A percentile compares a stretch with the other conserved stretches of the same genome.
Conservation (phyloP, 2,113 vertebrate species). For the Brachyistius frenatus region DNA sequence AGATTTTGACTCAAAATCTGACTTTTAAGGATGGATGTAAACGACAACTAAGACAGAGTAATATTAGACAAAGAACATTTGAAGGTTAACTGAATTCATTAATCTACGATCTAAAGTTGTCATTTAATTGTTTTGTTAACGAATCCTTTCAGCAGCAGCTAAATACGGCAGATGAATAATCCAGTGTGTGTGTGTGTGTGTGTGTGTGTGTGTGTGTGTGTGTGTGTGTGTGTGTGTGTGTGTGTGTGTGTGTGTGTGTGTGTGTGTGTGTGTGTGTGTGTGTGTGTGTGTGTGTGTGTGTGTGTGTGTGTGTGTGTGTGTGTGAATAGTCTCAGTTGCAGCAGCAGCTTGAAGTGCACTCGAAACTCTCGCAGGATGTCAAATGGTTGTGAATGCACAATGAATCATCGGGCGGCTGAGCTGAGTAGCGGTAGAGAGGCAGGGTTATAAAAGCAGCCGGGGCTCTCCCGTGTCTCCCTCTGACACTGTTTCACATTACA, state of each 20-base stretch:
- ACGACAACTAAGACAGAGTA: too few relatives aligned
- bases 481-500: conserved; percentile 34
- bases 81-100: too few relatives aligned
- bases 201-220: too few relatives aligned
- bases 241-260: not conserved
- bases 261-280: too few relatives aligned
- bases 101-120: too few relatives aligned
- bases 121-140: not conserved
- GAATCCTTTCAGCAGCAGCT: conserved; percentile 9
- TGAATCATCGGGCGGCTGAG: conserved; percentile 68
- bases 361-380: conserved; percentile 53
- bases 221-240: too few relatives aligned
- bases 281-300: too few relatives aligned
- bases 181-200: not conserved
- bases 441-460: conserved; percentile 38
- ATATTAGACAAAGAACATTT: too few relatives aligned
- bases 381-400: conserved; percentile 60
- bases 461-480: conserved; percentile 54
- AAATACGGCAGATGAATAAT: not conserved
- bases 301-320: conserved; percentile 13
- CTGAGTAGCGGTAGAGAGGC: conserved; percentile 53
- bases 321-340: conserved; percentile 45
- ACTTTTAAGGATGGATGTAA: too few relatives aligned
- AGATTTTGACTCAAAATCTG: too few relatives aligned
- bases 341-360: conserved; percentile 29